Percentiles rank a stretch among this genome's conserved stretches.
Evolutionary conservation across 2,888 invertebrate genomes (phyloP).

Genomic region (Callosobruchus maculatus): DNA sequence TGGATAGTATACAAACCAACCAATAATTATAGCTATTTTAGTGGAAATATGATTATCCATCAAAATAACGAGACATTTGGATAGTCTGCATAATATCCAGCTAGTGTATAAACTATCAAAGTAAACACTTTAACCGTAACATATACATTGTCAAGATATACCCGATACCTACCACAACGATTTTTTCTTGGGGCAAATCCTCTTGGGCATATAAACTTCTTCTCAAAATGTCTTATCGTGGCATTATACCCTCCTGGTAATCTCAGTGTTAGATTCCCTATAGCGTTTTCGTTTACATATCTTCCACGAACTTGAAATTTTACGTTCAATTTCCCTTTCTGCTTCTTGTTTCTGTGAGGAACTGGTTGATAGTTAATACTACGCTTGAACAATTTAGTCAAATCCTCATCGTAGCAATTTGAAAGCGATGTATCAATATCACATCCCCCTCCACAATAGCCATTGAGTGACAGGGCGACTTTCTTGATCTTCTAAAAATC

Average conservation of each 20-base stretch:
- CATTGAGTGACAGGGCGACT: background rate
- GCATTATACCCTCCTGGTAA: conserved; percentile 15
- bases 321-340: conserved; percentile 32
- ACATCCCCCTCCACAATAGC: conserved; percentile 1
- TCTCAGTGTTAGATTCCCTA: conserved; percentile 8
- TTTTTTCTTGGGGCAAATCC: conserved; percentile 55
- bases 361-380: conserved; percentile 21
- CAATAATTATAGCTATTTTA: no score
- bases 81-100: no score
- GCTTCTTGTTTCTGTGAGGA: conserved; percentile 25
- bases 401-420: conserved; percentile 26
- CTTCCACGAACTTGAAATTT: conserved; percentile 38
- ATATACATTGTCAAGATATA: no score
- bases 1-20: no score
- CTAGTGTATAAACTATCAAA: no score
- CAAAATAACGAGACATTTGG: no score
- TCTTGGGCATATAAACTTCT: conserved; percentile 47
- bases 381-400: conserved; percentile 34
- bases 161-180: conserved; percentile 53
- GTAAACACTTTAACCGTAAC: no score
- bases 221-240: conserved; percentile 18
- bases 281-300: conserved; percentile 23
- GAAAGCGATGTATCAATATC: background rate
- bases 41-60: no score
- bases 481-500: background rate